Evolutionary conservation across 2,797 vertebrate genomes (phyloP).

Genomic region (Sarcophilus harrisii): DNA sequence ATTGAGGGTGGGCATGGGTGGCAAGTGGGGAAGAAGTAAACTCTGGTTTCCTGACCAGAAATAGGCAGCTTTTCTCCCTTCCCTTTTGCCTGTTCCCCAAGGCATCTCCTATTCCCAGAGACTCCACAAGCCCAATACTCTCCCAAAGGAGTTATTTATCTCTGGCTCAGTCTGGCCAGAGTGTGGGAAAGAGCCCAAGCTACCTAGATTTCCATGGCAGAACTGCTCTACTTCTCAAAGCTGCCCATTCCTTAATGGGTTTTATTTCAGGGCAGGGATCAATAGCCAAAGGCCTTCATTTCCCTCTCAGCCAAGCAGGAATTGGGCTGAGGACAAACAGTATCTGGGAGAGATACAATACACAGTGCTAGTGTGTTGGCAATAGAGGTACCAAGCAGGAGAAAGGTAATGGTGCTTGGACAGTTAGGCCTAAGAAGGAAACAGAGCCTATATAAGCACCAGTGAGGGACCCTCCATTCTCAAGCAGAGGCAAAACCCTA

Average conservation of each 20-base stretch:
- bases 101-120: slow-evolving; percentile 32
- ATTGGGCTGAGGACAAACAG: slow-evolving; percentile 12
- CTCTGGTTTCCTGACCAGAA: slow-evolving; percentile 4
- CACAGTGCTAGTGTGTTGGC: not conserved
- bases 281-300: slow-evolving; percentile 19
- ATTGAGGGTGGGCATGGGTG: not conserved
- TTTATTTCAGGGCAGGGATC: slow-evolving; percentile 9
- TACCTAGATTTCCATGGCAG: not conserved
- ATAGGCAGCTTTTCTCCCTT: not conserved
- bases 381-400: not conserved
- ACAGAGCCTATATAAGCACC: not conserved
- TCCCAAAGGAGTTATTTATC: not conserved
- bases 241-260: not conserved
- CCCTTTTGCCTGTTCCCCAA: not conserved
- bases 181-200: slow-evolving; percentile 43
- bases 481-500: not conserved
- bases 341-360: not conserved
- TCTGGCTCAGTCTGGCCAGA: slow-evolving; percentile 29
- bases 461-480: slow-evolving; percentile 36
- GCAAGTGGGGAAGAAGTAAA: not conserved
- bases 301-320: slow-evolving; percentile 18
- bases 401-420: not conserved
- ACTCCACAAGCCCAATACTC: not conserved
- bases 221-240: not conserved
- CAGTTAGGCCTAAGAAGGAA: not conserved